Conservation (phyloP, 2,797 vertebrate species). For the Ceyx erithaca region DNA sequence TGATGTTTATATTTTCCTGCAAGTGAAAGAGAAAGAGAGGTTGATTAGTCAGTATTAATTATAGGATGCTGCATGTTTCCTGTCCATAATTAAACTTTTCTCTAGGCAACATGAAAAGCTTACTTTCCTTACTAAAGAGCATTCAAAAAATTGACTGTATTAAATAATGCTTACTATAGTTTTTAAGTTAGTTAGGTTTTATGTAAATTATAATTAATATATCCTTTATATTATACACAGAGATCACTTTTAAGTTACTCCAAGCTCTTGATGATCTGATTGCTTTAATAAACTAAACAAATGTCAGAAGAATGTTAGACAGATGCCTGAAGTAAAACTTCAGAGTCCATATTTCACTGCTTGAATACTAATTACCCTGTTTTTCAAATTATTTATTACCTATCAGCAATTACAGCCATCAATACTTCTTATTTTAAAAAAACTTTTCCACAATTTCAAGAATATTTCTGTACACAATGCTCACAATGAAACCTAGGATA, state of each 20-base stretch:
- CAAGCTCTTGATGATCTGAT: not conserved
- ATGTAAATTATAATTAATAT: not conserved
- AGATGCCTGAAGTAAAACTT: not conserved
- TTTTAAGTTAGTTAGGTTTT: not conserved
- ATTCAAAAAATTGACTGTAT: not conserved
- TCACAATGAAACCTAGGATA: not conserved
- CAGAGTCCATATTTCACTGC: not conserved
- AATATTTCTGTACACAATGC: not conserved
- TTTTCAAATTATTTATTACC: not conserved
- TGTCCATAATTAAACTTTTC: conserved; percentile 8
- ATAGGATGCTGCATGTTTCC: not conserved
- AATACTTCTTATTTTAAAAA: not conserved
- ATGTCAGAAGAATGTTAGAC: not conserved
- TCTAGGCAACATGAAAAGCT: not conserved
- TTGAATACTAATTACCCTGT: not conserved
- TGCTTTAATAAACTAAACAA: not conserved
- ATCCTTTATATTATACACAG: not conserved
- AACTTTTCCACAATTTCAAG: not conserved
- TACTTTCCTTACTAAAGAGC: not conserved
- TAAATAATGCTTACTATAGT: not conserved
- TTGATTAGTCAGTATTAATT: conserved; percentile 48
- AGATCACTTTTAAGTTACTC: not conserved
- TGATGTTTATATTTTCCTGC: conserved; percentile 95
- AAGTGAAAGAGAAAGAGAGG: not conserved
- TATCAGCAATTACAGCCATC: not conserved